Conservation (phyloP, 2,797 vertebrate species). For the Moxostoma hubbsi region DNA sequence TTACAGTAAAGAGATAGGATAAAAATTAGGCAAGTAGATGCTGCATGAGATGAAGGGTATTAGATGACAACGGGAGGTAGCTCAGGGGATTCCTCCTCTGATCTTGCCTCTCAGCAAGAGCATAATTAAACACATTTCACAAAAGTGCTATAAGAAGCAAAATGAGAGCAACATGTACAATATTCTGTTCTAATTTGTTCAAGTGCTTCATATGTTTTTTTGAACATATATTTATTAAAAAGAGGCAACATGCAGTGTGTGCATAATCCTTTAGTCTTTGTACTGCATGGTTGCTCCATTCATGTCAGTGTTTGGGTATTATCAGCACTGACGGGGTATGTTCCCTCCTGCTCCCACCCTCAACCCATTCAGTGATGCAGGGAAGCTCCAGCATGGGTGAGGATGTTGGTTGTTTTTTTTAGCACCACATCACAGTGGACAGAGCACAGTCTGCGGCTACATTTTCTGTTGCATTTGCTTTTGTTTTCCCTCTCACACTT, state of each 20-base stretch:
- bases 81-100: constrained; percentile 51
- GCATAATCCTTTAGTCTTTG: constrained; percentile 39
- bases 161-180: constrained; percentile 3
- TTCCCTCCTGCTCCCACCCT: background rate
- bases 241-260: constrained; percentile 17
- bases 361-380: constrained; percentile 1
- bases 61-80: constrained; percentile 47
- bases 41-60: constrained; percentile 51
- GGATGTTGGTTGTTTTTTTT: constrained; percentile 20
- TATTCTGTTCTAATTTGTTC: constrained; percentile 31
- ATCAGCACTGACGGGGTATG: constrained; percentile 19
- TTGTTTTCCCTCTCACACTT: background rate
- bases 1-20: constrained; percentile 23
- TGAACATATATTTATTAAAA: constrained; percentile 35
- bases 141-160: constrained; percentile 39
- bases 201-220: constrained; percentile 44
- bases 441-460: constrained; percentile 28
- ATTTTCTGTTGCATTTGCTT: background rate
- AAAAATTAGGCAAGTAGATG: constrained; percentile 39
- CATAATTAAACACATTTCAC: constrained; percentile 59
- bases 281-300: constrained; percentile 40
- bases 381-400: constrained; percentile 11
- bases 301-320: constrained; percentile 32
- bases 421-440: constrained; percentile 20
- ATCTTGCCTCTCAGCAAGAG: constrained; percentile 56